Evolutionary conservation across 2,888 invertebrate genomes (phyloP).

Genomic region (Ischnus inquisitorius): DNA sequence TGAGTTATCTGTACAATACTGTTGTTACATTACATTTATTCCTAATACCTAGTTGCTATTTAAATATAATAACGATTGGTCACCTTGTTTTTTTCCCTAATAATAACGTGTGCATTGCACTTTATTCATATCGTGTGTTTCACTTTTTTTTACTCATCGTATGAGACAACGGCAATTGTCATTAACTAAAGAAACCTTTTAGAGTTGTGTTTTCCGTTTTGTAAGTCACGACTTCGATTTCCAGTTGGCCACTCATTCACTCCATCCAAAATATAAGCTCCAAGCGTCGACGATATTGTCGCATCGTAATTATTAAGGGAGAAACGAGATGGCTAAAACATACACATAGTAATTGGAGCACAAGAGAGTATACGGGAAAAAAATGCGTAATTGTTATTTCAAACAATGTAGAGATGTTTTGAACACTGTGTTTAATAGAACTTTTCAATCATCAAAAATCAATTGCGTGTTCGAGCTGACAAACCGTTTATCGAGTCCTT

Average conservation of each 20-base stretch:
- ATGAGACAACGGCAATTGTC: neutral
- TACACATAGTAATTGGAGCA: neutral
- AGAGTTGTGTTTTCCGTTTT: neutral
- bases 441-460: no score
- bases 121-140: neutral
- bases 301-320: neutral
- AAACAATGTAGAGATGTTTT: no score
- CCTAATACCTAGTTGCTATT: conserved; percentile 37
- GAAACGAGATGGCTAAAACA: neutral
- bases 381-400: no score
- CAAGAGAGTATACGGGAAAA: neutral
- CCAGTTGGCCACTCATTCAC: conserved; percentile 2
- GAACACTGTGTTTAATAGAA: no score
- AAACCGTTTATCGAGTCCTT: no score
- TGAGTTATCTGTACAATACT: conserved; percentile 31
- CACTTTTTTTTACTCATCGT: neutral
- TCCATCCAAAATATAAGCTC: neutral
- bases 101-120: conserved; percentile 2
- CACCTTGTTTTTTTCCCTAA: conserved; percentile 3
- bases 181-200: neutral
- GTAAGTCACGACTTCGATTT: conserved; percentile 11
- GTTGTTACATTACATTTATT: conserved; percentile 54
- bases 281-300: neutral
- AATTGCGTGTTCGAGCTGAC: no score
- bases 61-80: conserved; percentile 42